Conservation (phyloP, 2,113 vertebrate genomes). For the Mus spicilegus region DNA sequence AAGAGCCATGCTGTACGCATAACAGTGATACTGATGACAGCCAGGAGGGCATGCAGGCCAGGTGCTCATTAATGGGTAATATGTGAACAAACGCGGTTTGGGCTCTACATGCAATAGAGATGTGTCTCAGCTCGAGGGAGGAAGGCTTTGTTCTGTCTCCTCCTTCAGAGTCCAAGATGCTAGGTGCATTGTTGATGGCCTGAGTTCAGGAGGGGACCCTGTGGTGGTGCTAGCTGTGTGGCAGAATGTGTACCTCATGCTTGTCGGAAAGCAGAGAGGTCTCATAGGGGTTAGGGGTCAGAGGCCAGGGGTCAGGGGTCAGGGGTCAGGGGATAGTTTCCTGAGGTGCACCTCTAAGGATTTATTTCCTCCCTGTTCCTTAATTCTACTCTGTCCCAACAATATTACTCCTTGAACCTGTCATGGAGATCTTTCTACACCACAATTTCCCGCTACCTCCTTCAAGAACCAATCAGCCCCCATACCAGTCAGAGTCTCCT, state of each 20-base stretch:
- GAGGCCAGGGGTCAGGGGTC: too few relatives aligned
- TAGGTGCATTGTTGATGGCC: neutral
- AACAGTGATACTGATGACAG: accelerated
- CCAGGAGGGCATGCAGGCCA: neutral
- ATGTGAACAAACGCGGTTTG: too few relatives aligned
- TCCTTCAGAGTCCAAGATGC: neutral
- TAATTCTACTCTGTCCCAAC: neutral
- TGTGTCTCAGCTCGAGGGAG: neutral
- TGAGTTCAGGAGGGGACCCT: neutral
- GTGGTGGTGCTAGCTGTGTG: neutral
- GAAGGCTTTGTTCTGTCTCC: neutral
- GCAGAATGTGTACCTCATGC: neutral
- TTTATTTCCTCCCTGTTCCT: neutral
- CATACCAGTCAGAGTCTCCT: neutral
- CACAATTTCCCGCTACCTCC: accelerated
- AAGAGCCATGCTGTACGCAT: neutral
- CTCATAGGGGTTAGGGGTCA: neutral
- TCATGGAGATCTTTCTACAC: neutral
- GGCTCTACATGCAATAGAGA: accelerated
- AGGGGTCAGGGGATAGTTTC: neutral
- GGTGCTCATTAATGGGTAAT: accelerated
- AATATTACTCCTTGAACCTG: neutral
- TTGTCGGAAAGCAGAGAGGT: neutral
- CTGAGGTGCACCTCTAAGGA: neutral
- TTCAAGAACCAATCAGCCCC: too few relatives aligned